Percentiles rank a stretch among this genome's conserved stretches.
phyloP scores from a whole-genome alignment of 2,888 invertebrate genomes.

The Oxystoma pomonae region DNA sequence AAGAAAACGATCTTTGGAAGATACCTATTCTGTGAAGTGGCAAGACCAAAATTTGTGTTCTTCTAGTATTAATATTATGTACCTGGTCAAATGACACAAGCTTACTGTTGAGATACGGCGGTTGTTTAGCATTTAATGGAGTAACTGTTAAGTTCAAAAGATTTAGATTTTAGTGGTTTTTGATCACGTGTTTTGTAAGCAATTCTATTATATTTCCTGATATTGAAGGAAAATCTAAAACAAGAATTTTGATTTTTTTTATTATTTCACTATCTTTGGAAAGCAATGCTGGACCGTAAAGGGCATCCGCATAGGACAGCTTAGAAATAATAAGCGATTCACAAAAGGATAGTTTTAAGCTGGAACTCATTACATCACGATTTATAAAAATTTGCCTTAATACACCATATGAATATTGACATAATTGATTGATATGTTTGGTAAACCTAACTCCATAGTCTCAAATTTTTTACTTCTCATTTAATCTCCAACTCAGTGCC shows the following conservation, averaged over 20 bases:
- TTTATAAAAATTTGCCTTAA: not conserved
- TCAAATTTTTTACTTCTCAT: too few species aligned
- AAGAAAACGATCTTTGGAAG: too few species aligned
- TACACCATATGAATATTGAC: not conserved
- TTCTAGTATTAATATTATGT: too few species aligned
- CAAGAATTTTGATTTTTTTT: too few species aligned
- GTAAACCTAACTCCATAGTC: not conserved
- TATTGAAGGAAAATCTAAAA: too few species aligned
- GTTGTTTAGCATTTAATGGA: not conserved
- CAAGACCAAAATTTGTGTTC: not conserved
- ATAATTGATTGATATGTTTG: not conserved
- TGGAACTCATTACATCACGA: not conserved
- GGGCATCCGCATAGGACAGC: not conserved
- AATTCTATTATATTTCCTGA: not conserved
- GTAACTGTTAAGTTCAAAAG: not conserved
- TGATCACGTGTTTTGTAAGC: too few species aligned
- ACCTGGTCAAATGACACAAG: not conserved
- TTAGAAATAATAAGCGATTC: not conserved
- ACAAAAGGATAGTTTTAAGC: conserved; percentile 1
- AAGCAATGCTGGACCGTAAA: not conserved
- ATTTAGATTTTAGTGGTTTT: too few species aligned
- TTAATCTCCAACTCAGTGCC: too few species aligned
- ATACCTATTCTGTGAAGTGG: not conserved
- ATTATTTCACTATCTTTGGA: too few species aligned
- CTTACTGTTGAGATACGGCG: too few species aligned